These are phyloP conservation scores for Spilosoma lubricipeda DNA, from an alignment of 2,888 invertebrate genomes.

Conservation along the genomic window DNA sequence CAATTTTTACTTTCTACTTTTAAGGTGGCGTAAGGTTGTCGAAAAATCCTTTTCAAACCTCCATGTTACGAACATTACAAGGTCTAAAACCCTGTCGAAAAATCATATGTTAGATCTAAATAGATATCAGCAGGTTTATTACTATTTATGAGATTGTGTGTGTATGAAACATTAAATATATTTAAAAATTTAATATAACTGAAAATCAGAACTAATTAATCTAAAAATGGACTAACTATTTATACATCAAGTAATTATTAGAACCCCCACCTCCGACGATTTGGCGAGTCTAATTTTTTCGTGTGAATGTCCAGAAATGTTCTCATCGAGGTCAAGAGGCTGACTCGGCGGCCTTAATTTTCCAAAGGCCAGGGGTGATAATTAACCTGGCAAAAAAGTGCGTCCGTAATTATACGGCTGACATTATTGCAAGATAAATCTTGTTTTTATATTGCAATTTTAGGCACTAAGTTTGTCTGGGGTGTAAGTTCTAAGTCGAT, in stretches of 20 bases:
- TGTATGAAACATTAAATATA: no score
- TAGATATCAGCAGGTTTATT: no score
- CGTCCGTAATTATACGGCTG: not conserved
- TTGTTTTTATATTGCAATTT: not conserved
- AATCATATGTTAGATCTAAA: no score
- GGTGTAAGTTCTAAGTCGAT: not conserved
- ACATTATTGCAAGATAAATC: not conserved
- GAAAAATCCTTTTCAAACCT: no score
- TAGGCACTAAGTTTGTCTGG: not conserved
- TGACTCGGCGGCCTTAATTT: slow-evolving; percentile 50
- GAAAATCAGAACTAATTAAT: no score
- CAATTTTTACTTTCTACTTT: no score
- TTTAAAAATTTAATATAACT: no score
- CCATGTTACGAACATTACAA: not conserved
- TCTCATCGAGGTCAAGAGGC: slow-evolving; percentile 49
- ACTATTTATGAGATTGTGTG: no score
- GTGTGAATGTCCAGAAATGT: slow-evolving; percentile 41
- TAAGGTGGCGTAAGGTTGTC: not conserved
- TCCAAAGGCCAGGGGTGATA: slow-evolving; percentile 42
- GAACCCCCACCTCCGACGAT: slow-evolving; percentile 24
- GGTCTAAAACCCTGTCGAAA: no score
- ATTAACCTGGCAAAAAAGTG: slow-evolving; percentile 38
- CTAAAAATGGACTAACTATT: no score
- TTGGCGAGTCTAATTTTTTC: slow-evolving; percentile 37
- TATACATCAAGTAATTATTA: not conserved